These are phyloP conservation scores for Steinernema feltiae DNA, from an alignment of 1,140 invertebrate genomes.

Conservation along the genomic window DNA sequence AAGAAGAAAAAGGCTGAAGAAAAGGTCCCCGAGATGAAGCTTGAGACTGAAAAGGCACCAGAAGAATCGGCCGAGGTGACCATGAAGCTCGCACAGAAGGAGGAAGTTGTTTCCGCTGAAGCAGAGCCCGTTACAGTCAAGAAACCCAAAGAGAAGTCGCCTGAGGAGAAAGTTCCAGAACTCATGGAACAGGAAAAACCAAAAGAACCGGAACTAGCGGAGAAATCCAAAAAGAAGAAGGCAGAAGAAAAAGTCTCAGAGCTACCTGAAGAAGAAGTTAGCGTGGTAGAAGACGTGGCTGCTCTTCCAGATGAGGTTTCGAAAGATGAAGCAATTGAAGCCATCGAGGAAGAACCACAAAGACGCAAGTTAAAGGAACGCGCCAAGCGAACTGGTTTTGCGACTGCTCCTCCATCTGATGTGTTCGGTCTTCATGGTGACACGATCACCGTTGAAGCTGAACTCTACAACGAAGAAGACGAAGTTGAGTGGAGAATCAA, in stretches of 20 bases:
- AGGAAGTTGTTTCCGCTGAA: neutral
- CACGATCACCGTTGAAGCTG: conserved; percentile 47
- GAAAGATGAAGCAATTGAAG: neutral
- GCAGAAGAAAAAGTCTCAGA: neutral
- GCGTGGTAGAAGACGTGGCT: too few species aligned
- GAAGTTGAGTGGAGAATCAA: conserved; percentile 48
- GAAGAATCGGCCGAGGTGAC: conserved; percentile 21
- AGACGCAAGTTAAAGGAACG: neutral
- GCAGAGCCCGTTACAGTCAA: neutral
- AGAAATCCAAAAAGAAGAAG: conserved; percentile 20
- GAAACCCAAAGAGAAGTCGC: neutral
- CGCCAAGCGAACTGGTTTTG: conserved; percentile 22
- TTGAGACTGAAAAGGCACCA: neutral
- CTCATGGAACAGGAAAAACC: too few species aligned
- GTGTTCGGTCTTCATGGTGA: conserved; percentile 47
- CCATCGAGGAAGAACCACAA: neutral
- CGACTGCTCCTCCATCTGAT: conserved; percentile 18
- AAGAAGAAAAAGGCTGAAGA: conserved; percentile 16
- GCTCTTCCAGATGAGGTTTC: too few species aligned
- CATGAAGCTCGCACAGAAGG: neutral
- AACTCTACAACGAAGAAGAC: conserved; percentile 52
- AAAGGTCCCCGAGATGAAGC: conserved; percentile 24
- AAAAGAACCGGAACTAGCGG: too few species aligned
- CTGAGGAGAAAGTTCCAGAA: conserved; percentile 14
- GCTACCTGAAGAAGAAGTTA: too few species aligned